Percentiles rank a stretch among this genome's conserved stretches.
Conservation (phyloP, 2,888 invertebrate species). For the Phyllotreta striolata region DNA sequence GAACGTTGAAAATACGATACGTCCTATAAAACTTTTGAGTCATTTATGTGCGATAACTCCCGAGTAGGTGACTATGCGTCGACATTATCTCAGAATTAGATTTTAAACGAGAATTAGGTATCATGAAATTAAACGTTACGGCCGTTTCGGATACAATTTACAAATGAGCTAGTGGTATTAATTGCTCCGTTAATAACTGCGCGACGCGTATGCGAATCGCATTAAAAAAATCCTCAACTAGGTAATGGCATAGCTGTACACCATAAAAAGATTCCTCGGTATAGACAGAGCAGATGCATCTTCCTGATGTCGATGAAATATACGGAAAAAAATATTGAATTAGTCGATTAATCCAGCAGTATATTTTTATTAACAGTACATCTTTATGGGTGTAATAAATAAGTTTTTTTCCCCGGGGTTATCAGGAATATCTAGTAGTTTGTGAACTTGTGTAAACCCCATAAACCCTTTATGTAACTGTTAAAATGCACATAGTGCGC, state of each 20-base stretch:
- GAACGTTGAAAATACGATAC: no score
- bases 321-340: constrained; percentile 3
- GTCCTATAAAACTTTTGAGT: no score
- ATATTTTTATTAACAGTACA: background rate
- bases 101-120: background rate
- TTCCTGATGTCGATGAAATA: constrained; percentile 24
- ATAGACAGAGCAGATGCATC: constrained; percentile 16
- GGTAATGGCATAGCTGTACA: constrained; percentile 24
- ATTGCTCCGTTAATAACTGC: constrained; percentile 26
- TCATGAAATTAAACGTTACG: no score
- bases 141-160: no score
- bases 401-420: no score
- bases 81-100: background rate
- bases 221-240: constrained; percentile 26
- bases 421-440: no score
- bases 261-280: constrained; percentile 14
- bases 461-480: no score
- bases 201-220: constrained; percentile 11
- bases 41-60: no score
- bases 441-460: no score
- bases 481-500: no score
- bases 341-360: background rate
- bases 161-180: constrained; percentile 16
- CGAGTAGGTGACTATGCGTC: no score
- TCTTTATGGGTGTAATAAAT: background rate